Percentiles rank a stretch among this genome's conserved stretches.
phyloP scores from a whole-genome alignment of 2,113 vertebrate species.

The Patagioenas fasciata region DNA sequence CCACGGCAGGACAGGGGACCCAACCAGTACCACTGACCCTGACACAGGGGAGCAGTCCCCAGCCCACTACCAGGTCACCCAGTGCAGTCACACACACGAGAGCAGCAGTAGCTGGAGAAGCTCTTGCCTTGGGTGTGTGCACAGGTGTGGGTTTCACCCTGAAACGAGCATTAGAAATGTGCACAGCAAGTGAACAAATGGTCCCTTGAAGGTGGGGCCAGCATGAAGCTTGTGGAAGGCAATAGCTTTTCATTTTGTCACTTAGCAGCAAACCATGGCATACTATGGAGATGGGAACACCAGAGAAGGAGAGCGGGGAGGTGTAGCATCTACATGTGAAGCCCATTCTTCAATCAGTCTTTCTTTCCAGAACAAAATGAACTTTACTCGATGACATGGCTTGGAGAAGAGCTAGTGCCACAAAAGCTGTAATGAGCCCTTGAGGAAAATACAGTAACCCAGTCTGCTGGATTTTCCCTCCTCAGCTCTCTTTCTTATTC shows the following conservation, averaged over 20 bases:
- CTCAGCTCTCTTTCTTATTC: not conserved
- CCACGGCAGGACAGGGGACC: not conserved
- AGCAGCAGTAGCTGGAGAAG: not conserved
- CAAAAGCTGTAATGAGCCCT: not conserved
- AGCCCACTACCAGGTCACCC: not conserved
- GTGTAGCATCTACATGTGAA: not conserved
- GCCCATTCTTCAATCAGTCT: not conserved
- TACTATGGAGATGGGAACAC: not conserved
- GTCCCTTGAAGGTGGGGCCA: not conserved
- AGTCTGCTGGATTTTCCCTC: not conserved
- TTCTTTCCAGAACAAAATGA: not conserved
- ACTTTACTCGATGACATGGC: not conserved
- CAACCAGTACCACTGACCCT: not conserved
- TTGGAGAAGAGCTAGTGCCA: not conserved
- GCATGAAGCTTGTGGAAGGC: not conserved
- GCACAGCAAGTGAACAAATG: not conserved
- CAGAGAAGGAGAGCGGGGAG: not conserved
- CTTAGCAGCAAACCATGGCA: not conserved
- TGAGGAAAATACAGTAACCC: not conserved
- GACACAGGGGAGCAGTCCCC: not conserved
- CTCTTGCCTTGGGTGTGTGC: not conserved
- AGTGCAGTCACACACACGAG: fast-evolving
- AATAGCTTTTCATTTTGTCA: not conserved
- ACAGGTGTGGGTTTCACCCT: not conserved
- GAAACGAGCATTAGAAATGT: not conserved